A percentile compares a stretch with the other conserved stretches of the same genome.
phyloP scores from a whole-genome alignment of 2,113 vertebrate genomes.

The Lycaon pictus region DNA sequence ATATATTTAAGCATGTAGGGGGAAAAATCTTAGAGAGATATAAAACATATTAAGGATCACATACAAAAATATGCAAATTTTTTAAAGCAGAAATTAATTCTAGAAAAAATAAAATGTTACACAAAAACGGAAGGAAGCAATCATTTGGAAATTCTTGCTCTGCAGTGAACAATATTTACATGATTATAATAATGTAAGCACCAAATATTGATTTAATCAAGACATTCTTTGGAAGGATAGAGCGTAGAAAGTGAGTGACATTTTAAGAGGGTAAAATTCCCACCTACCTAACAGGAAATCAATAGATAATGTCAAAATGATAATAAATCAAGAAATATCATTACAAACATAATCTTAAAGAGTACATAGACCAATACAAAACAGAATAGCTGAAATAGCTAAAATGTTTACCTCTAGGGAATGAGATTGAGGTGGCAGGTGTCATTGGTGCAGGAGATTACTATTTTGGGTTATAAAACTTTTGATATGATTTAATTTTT shows the following conservation, averaged over 20 bases:
- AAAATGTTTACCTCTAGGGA: neutral
- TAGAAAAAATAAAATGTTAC: neutral
- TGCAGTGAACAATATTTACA: slow-evolving; percentile 4
- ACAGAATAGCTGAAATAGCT: neutral
- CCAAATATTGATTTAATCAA: slow-evolving; percentile 32
- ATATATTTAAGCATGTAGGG: neutral
- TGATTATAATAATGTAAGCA: slow-evolving; percentile 40
- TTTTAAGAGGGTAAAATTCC: slow-evolving; percentile 6
- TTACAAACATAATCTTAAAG: slow-evolving; percentile 29
- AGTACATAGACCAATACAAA: slow-evolving; percentile 38
- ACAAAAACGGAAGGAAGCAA: neutral
- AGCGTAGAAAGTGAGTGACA: slow-evolving; percentile 21
- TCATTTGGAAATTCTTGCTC: neutral
- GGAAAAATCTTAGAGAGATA: neutral
- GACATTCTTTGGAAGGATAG: neutral
- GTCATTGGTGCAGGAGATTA: neutral
- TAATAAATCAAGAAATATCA: slow-evolving; percentile 56
- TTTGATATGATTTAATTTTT: neutral
- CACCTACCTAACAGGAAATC: slow-evolving; percentile 17
- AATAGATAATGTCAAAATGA: slow-evolving; percentile 44
- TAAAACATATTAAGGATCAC: neutral
- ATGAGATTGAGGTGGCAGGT: neutral
- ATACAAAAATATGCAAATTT: neutral
- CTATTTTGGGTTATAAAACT: neutral
- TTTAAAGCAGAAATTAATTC: neutral